Base-by-base conservation (phyloP, 2,113 vertebrate genomes). In the Orycteropus afer region DNA sequence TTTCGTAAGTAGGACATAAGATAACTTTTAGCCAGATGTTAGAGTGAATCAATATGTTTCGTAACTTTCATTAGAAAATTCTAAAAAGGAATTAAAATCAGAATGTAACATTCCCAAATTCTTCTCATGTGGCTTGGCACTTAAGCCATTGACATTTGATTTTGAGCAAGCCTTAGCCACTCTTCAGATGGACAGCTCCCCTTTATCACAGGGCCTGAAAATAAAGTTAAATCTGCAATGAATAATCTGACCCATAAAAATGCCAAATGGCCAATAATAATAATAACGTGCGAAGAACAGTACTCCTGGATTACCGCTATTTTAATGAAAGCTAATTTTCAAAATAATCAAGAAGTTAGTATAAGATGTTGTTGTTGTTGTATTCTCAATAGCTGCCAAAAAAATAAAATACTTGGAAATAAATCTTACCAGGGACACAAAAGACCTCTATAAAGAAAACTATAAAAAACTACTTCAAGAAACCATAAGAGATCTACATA, bases 81-180 rank as follows among this genome's bases (percentile, higher is more conserved):
- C 53, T 83, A 84, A 76, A 93, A 96, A 40, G 84, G 81, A 94
- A 93, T 97, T 82, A 93, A 94, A 93, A 93, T 49, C 65, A 90
- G 65, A 85, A 57, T 93, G 29, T 90, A 90, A 81, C 67, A 86
- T 84, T 37, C 45, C 40, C 47, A 73, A 59, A 27, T 81, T 80
- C 77, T 91, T 95, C 47, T 95, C 42, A 88, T 84, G 61, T 92
- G 86, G 45, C 84, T 97, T 94, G 65, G 80, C 78, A 77, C 69
- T 86, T 87, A 17, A 78, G 23, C 59, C 49, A 34, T 17, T 92
- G 67, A 92, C 83, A 78, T 94, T 14, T 51, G 59, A 96, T 91
- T 96, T 81, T 89, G 12, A 91, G 49, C 34, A 90, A 55, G 29
- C 17, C 25, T 90, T 87, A 61, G 37, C 27, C 34, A 34, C 42